These are phyloP conservation scores for Drosophila arizonae DNA, from an alignment of 1,140 invertebrate genomes.

Conservation along the genomic window DNA sequence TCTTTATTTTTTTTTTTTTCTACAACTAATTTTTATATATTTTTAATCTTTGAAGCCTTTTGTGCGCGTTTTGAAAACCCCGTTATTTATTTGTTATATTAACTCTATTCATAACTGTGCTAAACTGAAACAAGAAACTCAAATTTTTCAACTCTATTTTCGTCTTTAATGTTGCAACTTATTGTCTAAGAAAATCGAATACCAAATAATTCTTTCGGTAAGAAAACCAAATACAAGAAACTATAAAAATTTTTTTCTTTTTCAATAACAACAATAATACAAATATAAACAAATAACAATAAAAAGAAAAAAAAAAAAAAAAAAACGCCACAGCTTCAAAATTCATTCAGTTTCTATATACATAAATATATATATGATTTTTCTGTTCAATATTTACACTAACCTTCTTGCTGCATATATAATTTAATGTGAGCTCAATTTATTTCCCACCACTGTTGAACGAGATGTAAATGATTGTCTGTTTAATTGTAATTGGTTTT, in stretches of 20 bases:
- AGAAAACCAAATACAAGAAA: slow-evolving; percentile 37
- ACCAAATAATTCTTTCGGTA: slow-evolving; percentile 41
- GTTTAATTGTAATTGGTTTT: slow-evolving; percentile 74
- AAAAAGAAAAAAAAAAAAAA: slow-evolving; percentile 34
- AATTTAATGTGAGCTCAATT: slow-evolving; percentile 69
- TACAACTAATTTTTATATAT: slow-evolving; percentile 4
- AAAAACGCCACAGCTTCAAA: slow-evolving; percentile 55
- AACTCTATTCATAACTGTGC: slow-evolving; percentile 36
- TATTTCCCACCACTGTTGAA: slow-evolving; percentile 72
- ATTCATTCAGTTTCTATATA: slow-evolving; percentile 48
- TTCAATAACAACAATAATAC: background rate
- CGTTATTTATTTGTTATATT: background rate
- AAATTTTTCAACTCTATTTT: slow-evolving; percentile 78
- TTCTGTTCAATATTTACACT: slow-evolving; percentile 66
- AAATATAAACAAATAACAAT: slow-evolving; percentile 23
- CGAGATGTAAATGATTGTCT: slow-evolving; percentile 75
- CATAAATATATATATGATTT: slow-evolving; percentile 43
- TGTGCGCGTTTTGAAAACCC: too few species aligned
- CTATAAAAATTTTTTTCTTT: slow-evolving; percentile 3
- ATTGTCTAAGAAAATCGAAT: slow-evolving; percentile 76
- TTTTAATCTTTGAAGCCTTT: too few species aligned
- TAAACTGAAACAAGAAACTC: slow-evolving; percentile 42
- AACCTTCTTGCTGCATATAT: slow-evolving; percentile 71
- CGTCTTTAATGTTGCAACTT: slow-evolving; percentile 83
- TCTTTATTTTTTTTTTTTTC: slow-evolving; percentile 2